These are phyloP conservation scores for Picus viridis DNA, from an alignment of 2,797 vertebrate species.

Conservation along the genomic window DNA sequence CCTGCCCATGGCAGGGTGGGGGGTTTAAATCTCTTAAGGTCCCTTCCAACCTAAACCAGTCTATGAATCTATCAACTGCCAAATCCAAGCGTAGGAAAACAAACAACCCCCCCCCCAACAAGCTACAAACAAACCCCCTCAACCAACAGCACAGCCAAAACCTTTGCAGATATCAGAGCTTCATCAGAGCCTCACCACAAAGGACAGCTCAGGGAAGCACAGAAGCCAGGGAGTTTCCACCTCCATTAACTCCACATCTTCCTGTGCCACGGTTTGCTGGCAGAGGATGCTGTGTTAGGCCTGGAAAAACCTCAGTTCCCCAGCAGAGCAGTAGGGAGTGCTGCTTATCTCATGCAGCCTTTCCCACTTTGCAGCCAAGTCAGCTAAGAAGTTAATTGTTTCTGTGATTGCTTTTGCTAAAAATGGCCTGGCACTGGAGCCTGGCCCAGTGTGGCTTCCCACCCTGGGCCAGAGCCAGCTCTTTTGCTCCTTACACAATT, in stretches of 20 bases:
- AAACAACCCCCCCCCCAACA: too few species aligned
- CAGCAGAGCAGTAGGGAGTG: neutral
- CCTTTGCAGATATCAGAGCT: neutral
- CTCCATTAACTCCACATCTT: neutral
- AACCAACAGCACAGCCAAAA: neutral
- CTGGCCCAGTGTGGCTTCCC: neutral
- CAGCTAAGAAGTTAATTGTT: slow-evolving; percentile 38
- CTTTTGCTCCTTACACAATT: slow-evolving; percentile 26
- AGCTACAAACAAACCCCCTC: too few species aligned
- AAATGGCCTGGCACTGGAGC: neutral
- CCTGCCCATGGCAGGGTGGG: too few species aligned
- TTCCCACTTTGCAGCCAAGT: neutral
- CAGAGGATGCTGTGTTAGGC: neutral
- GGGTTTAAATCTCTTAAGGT: too few species aligned
- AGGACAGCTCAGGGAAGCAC: neutral
- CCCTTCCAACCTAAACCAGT: too few species aligned
- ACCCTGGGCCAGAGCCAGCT: neutral
- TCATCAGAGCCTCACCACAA: neutral
- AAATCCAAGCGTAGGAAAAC: neutral
- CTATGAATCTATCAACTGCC: neutral
- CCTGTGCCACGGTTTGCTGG: neutral
- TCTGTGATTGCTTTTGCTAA: slow-evolving; percentile 38
- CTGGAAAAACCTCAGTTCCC: neutral
- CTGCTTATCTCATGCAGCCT: neutral
- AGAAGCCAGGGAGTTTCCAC: neutral